phyloP scores from a whole-genome alignment of 2,113 vertebrate genomes.

The Elgaria multicarinata region DNA sequence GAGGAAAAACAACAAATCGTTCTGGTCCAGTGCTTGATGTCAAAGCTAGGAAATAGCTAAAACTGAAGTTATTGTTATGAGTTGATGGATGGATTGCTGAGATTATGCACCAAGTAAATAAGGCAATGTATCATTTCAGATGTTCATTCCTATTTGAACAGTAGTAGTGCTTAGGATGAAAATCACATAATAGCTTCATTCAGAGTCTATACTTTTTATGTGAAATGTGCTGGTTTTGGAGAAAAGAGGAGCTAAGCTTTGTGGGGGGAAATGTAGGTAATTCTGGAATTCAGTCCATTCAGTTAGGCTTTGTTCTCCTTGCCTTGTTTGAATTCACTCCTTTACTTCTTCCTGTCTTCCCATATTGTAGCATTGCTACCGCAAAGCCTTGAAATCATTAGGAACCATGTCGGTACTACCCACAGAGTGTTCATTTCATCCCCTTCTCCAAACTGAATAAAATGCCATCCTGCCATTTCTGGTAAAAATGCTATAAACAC shows the following conservation, averaged over 20 bases:
- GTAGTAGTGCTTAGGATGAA: neutral
- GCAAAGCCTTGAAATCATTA: neutral
- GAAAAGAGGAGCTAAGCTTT: neutral
- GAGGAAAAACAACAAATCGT: neutral
- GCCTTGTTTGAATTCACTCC: neutral
- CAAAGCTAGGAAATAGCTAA: neutral
- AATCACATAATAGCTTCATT: neutral
- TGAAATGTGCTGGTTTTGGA: neutral
- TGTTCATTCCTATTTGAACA: slow-evolving; percentile 13
- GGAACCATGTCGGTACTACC: too few species aligned
- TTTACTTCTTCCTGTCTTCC: neutral
- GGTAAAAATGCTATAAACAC: neutral
- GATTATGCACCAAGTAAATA: slow-evolving; percentile 10
- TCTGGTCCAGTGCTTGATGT: neutral
- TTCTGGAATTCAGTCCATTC: too few species aligned
- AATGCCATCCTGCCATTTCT: neutral
- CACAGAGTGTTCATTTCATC: too few species aligned
- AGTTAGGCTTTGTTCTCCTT: neutral
- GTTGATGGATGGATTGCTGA: slow-evolving; percentile 16
- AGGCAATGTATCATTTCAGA: neutral
- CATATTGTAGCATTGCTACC: neutral
- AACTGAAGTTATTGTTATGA: slow-evolving; percentile 17
- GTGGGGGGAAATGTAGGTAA: neutral
- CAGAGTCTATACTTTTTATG: neutral
- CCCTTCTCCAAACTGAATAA: neutral